Evolutionary conservation across 2,797 vertebrate species (phyloP).

Genomic region (Girardinus metallicus): DNA sequence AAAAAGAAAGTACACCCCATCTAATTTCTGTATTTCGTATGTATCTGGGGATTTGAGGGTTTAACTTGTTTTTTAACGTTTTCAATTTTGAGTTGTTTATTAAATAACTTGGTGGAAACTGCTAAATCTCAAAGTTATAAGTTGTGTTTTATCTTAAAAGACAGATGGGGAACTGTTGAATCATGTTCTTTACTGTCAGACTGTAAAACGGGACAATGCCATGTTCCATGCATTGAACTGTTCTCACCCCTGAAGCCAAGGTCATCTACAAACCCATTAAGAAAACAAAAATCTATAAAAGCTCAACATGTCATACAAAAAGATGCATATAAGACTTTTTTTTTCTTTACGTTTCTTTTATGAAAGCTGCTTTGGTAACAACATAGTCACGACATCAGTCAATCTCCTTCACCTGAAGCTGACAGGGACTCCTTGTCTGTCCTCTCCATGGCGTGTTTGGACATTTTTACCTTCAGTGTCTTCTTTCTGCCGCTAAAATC

Average conservation of each 20-base stretch:
- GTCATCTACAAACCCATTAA: constrained; percentile 84
- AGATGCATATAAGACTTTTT: constrained; percentile 96
- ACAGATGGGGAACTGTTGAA: constrained; percentile 40
- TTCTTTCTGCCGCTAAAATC: constrained; percentile 73
- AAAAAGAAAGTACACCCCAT: not conserved
- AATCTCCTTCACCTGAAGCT: constrained; percentile 83
- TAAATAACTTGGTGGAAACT: constrained; percentile 18
- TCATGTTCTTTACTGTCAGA: constrained; percentile 46
- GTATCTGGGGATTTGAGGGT: not conserved
- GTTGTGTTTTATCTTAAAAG: constrained; percentile 31
- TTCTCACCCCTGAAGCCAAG: constrained; percentile 74
- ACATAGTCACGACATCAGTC: constrained; percentile 94
- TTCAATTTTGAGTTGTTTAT: not conserved
- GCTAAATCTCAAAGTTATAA: constrained; percentile 12
- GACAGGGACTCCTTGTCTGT: constrained; percentile 82
- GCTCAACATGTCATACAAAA: constrained; percentile 98
- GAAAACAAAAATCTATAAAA: constrained; percentile 94
- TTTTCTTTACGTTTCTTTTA: constrained; percentile 83
- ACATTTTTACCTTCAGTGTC: constrained; percentile 29
- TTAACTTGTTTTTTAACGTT: not conserved
- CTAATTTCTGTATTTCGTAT: not conserved
- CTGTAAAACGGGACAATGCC: constrained; percentile 43
- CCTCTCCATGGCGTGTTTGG: constrained; percentile 50
- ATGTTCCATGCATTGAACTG: constrained; percentile 70
- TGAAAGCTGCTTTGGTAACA: constrained; percentile 99